Evolutionary conservation across 2,888 invertebrate genomes (phyloP).

Genomic region (Andrena marginata): DNA sequence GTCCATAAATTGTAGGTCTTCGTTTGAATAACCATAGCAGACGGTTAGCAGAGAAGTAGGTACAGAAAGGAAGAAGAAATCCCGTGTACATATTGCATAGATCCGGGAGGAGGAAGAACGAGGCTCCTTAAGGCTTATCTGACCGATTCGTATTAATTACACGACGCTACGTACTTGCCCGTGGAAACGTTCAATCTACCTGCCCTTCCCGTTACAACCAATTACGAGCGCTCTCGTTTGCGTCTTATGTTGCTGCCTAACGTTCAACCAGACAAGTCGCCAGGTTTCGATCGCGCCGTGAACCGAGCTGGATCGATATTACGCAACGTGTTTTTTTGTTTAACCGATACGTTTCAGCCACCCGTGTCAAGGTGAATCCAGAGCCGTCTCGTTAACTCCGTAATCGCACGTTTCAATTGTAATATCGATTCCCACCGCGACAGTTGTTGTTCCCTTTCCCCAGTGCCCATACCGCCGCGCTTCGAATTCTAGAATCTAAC

Average conservation of each 20-base stretch:
- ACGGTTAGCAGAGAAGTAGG: not conserved
- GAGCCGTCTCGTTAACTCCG: not conserved
- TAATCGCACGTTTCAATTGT: not conserved
- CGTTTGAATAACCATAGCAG: not conserved
- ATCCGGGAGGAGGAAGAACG: not conserved
- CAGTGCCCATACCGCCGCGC: not conserved
- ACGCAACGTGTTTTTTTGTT: conserved; percentile 27
- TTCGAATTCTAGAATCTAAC: not conserved
- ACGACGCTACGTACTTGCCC: not conserved
- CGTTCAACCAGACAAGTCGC: not conserved
- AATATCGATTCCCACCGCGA: conserved; percentile 7
- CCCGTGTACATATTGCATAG: not conserved
- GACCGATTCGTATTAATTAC: conserved; percentile 27
- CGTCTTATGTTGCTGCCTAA: conserved; percentile 5
- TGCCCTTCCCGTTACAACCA: conserved; percentile 6
- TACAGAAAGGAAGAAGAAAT: not conserved
- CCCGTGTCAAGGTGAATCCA: conserved; percentile 18
- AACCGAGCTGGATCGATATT: not conserved
- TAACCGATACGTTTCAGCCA: conserved; percentile 1
- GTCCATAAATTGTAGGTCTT: too few species aligned
- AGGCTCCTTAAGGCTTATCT: not conserved
- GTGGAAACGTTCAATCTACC: conserved; percentile 19
- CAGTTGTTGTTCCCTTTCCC: not conserved
- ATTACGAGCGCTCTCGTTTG: conserved; percentile 20
- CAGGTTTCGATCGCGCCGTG: not conserved